Evolutionary conservation across 2,797 vertebrate species (phyloP).

Genomic region (Megaceryle alcyon): DNA sequence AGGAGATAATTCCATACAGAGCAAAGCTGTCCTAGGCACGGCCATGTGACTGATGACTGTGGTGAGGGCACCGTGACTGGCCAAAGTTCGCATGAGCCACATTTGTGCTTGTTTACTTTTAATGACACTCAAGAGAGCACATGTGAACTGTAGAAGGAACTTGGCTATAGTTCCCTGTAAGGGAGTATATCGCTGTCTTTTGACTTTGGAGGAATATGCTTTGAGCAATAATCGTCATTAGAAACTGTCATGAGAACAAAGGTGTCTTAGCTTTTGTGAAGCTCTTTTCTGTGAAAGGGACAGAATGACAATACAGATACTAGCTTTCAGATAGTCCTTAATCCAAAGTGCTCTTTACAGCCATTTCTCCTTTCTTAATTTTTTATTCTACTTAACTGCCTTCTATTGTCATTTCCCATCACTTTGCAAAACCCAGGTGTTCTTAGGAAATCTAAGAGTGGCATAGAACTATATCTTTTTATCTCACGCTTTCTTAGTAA

Average conservation of each 20-base stretch:
- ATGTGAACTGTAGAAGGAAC: neutral
- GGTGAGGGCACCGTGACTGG: fast-evolving
- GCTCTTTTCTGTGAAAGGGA: neutral
- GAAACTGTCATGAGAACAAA: neutral
- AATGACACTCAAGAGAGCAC: neutral
- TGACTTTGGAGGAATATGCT: neutral
- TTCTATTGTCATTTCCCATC: neutral
- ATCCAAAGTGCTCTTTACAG: neutral
- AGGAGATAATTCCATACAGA: neutral
- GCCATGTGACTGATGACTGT: fast-evolving
- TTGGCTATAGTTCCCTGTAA: neutral
- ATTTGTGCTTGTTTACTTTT: neutral
- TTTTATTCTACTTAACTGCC: neutral
- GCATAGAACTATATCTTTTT: neutral
- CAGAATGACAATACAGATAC: neutral
- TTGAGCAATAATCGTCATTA: conserved; percentile 8
- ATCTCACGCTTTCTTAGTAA: neutral
- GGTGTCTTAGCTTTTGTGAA: neutral
- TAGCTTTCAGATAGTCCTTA: neutral
- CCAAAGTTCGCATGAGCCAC: neutral
- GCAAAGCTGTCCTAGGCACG: neutral
- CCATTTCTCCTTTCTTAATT: neutral
- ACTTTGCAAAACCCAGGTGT: neutral
- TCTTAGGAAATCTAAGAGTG: neutral
- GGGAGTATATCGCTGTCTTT: neutral